Conservation (phyloP, 2,797 vertebrate species). For the Poecilia picta region DNA sequence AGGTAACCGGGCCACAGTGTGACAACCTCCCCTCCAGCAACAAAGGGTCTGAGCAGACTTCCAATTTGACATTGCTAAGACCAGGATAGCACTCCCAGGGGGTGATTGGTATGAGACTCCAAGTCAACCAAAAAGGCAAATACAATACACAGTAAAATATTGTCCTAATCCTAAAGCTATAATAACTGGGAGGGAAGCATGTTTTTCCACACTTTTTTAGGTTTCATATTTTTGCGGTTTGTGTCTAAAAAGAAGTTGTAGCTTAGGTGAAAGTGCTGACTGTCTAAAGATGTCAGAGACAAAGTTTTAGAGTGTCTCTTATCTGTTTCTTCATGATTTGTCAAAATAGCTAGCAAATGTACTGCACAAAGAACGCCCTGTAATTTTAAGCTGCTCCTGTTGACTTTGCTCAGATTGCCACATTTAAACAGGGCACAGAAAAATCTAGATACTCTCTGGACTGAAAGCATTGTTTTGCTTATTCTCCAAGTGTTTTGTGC, state of each 20-base stretch:
- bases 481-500: slow-evolving; percentile 28
- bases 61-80: slow-evolving; percentile 56
- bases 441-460: slow-evolving; percentile 44
- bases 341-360: slow-evolving; percentile 40
- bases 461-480: slow-evolving; percentile 64
- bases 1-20: slow-evolving; percentile 58
- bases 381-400: slow-evolving; percentile 44
- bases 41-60: slow-evolving; percentile 57
- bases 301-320: slow-evolving; percentile 7
- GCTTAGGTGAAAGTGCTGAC: not conserved
- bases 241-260: not conserved
- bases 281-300: not conserved
- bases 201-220: not conserved
- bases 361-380: slow-evolving; percentile 10
- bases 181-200: slow-evolving; percentile 2
- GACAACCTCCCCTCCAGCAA: slow-evolving; percentile 40
- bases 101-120: slow-evolving; percentile 33
- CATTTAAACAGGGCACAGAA: slow-evolving; percentile 56
- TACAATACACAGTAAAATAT: slow-evolving; percentile 6
- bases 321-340: slow-evolving; percentile 14
- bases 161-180: slow-evolving; percentile 6
- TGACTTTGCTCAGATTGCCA: slow-evolving; percentile 45
- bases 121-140: slow-evolving; percentile 22
- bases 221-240: not conserved
- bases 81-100: slow-evolving; percentile 29